A percentile compares a stretch with the other conserved stretches of the same genome.
phyloP scores from a whole-genome alignment of 92 coral and sea anemone genomes.

The Anthopleura xanthogrammica region DNA sequence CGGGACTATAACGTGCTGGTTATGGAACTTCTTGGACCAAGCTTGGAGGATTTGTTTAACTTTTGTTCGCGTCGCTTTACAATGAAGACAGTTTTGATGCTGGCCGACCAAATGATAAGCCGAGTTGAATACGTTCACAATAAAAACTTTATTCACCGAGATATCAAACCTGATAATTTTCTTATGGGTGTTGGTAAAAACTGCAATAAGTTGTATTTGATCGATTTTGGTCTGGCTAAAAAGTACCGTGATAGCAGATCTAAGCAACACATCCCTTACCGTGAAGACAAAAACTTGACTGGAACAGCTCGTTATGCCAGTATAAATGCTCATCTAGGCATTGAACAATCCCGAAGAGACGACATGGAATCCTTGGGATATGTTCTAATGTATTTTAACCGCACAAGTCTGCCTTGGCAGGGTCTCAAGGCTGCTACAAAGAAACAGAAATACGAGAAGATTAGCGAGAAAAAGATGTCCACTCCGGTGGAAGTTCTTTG shows the following conservation, averaged over 20 bases:
- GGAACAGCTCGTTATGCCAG: constrained; percentile 99
- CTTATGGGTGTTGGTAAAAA: constrained; percentile 99
- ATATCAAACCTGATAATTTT: constrained; percentile 98
- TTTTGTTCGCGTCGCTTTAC: constrained; percentile 99
- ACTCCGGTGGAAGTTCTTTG: constrained; percentile 97
- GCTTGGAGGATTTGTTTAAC: constrained; percentile 97
- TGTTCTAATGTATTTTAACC: constrained; percentile 97
- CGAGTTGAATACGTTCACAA: constrained; percentile 98
- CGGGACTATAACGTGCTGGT: constrained; percentile 95
- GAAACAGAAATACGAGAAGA: constrained; percentile 97
- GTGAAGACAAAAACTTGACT: constrained; percentile 96
- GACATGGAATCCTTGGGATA: constrained; percentile 98
- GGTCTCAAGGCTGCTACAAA: constrained; percentile 97
- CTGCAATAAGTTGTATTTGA: constrained; percentile 95
- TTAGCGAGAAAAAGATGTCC: constrained; percentile 98
- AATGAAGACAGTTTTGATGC: constrained; percentile 98
- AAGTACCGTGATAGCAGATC: constrained; percentile 94
- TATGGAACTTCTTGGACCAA: constrained; percentile 96
- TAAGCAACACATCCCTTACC: constrained; percentile 92
- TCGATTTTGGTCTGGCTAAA: constrained; percentile 98
- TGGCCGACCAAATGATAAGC: constrained; percentile 99
- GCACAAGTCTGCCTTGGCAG: constrained; percentile 98
- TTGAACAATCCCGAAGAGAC: constrained; percentile 96
- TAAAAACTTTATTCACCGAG: constrained; percentile 99
- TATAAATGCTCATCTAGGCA: constrained; percentile 95